Evolutionary conservation across 2,797 vertebrate species (phyloP).

Genomic region (Falco biarmicus): DNA sequence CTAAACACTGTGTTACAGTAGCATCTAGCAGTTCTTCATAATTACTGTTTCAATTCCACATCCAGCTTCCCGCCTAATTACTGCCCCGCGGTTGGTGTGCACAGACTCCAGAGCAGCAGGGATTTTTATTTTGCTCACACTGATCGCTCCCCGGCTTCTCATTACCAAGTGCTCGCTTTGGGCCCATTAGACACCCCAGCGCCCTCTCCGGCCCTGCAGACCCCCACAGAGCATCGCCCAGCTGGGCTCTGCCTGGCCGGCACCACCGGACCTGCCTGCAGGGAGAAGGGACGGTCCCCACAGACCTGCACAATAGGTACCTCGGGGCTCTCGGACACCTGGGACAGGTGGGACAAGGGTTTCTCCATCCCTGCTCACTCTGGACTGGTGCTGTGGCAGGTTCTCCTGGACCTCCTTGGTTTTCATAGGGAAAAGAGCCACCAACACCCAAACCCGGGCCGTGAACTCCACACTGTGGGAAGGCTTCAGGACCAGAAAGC

Average conservation of each 20-base stretch:
- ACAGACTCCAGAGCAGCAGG: slow-evolving; percentile 6
- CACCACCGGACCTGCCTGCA: not conserved
- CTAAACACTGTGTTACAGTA: not conserved
- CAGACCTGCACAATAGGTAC: rapidly evolving
- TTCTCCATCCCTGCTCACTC: not conserved
- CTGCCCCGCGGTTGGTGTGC: slow-evolving; percentile 10
- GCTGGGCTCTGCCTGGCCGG: not conserved
- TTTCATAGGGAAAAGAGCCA: not conserved
- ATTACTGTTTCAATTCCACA: slow-evolving; percentile 42
- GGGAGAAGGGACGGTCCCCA: not conserved
- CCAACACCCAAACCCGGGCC: not conserved
- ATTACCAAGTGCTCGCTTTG: not conserved
- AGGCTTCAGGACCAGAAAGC: not conserved
- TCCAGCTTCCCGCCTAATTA: slow-evolving; percentile 46
- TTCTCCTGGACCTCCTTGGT: not conserved
- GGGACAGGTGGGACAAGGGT: not conserved
- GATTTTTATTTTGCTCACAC: not conserved
- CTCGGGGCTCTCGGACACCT: rapidly evolving
- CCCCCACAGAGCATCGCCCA: not conserved
- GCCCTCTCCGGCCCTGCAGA: not conserved
- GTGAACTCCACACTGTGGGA: rapidly evolving
- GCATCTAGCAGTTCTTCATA: slow-evolving; percentile 13
- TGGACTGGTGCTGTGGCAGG: too few species aligned
- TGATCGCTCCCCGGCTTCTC: not conserved
- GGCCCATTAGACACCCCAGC: not conserved